phyloP scores from a whole-genome alignment of 2,113 vertebrate genomes.

The Triplophysa rosa region DNA sequence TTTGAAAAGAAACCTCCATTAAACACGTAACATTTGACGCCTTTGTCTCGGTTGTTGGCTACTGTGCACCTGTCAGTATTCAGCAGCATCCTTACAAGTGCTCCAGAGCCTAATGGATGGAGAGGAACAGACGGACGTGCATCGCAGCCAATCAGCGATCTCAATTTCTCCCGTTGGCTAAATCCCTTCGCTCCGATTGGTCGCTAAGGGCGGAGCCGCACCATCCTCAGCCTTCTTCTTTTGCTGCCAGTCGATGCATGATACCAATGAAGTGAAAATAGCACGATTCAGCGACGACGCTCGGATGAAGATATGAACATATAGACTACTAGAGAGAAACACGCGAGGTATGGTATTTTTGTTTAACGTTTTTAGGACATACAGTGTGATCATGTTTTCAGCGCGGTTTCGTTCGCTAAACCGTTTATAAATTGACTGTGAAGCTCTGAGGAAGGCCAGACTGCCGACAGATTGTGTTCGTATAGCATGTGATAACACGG shows the following conservation, averaged over 20 bases:
- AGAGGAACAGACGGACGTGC: conserved; percentile 54
- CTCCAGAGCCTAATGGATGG: conserved; percentile 59
- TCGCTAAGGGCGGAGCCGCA: conserved; percentile 70
- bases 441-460: conserved; percentile 10
- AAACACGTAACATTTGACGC: neutral
- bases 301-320: conserved; percentile 17
- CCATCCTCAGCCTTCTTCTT: conserved; percentile 52
- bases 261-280: conserved; percentile 14
- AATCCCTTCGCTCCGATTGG: conserved; percentile 59
- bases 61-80: conserved; percentile 54
- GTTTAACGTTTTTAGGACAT: neutral
- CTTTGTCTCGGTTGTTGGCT: neutral
- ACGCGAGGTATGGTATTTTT: conserved; percentile 31
- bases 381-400: neutral
- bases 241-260: conserved; percentile 65
- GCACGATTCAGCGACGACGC: conserved; percentile 30
- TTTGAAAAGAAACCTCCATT: neutral
- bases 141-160: conserved; percentile 57
- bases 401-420: neutral
- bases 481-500: neutral
- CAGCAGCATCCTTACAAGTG: conserved; percentile 71
- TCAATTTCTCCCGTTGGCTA: conserved; percentile 41
- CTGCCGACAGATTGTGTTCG: conserved; percentile 23
- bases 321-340: neutral
- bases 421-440: neutral